Conservation (phyloP, 35 echinoderm and acorn worm species). For the Patiria miniata region DNA sequence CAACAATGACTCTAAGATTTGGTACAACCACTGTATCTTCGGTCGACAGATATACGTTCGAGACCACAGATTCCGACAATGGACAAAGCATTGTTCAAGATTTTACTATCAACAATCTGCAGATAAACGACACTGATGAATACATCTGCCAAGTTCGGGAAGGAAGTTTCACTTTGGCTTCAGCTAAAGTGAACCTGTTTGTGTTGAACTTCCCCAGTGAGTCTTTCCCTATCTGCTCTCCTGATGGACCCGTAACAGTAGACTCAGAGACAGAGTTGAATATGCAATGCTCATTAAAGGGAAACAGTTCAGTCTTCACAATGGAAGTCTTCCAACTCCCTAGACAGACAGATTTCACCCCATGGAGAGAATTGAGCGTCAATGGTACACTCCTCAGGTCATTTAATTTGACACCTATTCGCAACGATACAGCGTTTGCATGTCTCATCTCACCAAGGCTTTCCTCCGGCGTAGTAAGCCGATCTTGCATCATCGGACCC, state of each 20-base stretch:
- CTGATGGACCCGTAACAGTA: neutral
- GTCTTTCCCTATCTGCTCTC: neutral
- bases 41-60: too few relatives aligned
- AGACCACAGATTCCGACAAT: too few relatives aligned
- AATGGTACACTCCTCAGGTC: neutral
- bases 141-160: neutral
- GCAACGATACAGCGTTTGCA: neutral
- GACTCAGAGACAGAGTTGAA: neutral
- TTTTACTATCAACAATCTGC: too few relatives aligned
- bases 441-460: neutral
- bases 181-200: neutral
- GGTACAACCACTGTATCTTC: neutral
- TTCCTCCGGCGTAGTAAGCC: neutral
- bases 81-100: too few relatives aligned
- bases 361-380: neutral
- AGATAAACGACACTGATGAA: neutral
- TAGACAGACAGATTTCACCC: neutral
- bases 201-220: neutral
- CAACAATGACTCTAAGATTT: neutral
- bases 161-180: neutral
- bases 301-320: neutral
- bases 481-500: neutral
- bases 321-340: neutral
- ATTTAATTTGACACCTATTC: neutral
- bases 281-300: neutral